A percentile compares a stretch with the other conserved stretches of the same genome.
Evolutionary conservation across 2,888 invertebrate species (phyloP).

Genomic region (Lithodes maja): DNA sequence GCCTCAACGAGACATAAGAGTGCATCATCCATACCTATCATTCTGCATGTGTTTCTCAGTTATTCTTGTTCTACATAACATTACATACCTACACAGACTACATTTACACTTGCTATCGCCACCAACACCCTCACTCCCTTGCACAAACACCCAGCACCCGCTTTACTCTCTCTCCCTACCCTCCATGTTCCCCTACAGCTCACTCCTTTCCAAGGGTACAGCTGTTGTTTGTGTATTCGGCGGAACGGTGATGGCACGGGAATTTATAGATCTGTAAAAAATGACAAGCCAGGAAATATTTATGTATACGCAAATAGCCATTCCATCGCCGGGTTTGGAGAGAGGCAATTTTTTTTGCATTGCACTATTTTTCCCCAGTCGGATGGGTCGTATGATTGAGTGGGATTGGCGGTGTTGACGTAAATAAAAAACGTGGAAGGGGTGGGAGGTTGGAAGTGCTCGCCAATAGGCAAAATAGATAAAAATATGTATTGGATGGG

Average conservation of each 20-base stretch:
- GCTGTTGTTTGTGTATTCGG: slow-evolving; percentile 45
- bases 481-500: neutral
- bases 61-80: neutral
- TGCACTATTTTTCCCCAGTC: slow-evolving; percentile 11
- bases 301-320: slow-evolving; percentile 32
- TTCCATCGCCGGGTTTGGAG: slow-evolving; percentile 36
- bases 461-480: neutral
- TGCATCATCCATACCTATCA: neutral
- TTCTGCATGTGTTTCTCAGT: neutral
- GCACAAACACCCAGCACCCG: neutral
- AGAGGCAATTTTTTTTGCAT: slow-evolving; percentile 43
- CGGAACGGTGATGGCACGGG: slow-evolving; percentile 24
- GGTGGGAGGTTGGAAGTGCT: neutral
- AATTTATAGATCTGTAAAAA: slow-evolving; percentile 41
- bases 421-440: slow-evolving; percentile 1
- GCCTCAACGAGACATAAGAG: too few relatives aligned
- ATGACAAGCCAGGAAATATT: slow-evolving; percentile 12
- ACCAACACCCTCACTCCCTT: neutral
- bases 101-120: neutral
- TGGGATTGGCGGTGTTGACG: slow-evolving; percentile 11
- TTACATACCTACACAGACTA: too few relatives aligned
- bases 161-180: neutral
- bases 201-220: slow-evolving; percentile 2
- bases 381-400: slow-evolving; percentile 31
- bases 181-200: neutral